Conservation (phyloP, 2,113 vertebrate genomes). For the Paralichthys olivaceus region DNA sequence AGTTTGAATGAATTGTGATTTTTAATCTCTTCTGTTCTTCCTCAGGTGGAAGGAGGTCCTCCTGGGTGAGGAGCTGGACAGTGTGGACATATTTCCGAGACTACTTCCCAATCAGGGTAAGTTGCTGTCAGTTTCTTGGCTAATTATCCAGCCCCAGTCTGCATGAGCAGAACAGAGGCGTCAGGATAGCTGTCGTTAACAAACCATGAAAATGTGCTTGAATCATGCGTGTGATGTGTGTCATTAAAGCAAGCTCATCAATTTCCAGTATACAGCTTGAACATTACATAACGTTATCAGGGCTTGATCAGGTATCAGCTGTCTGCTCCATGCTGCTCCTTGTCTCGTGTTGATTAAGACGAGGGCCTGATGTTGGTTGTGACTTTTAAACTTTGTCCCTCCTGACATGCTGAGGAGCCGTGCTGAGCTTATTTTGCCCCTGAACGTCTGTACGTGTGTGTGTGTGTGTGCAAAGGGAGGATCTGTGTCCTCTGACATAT, state of each 20-base stretch:
- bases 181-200: neutral
- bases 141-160: neutral
- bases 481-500: neutral
- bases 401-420: conserved; percentile 43
- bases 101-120: conserved; percentile 94
- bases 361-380: conserved; percentile 44
- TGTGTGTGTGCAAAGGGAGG: too few species aligned
- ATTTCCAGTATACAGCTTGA: conserved; percentile 14
- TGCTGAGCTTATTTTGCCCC: conserved; percentile 3
- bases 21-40: neutral
- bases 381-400: conserved; percentile 58
- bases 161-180: neutral
- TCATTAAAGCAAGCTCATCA: neutral
- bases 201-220: neutral
- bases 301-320: conserved; percentile 34
- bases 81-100: conserved; percentile 97
- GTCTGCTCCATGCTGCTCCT: conserved; percentile 28
- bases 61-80: conserved; percentile 96
- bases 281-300: conserved; percentile 44
- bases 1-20: neutral
- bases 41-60: conserved; percentile 92
- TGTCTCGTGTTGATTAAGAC: conserved; percentile 41
- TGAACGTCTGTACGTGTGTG: neutral
- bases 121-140: neutral
- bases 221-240: neutral